phyloP scores from a whole-genome alignment of 2,888 invertebrate species.

The Spilosoma lubricipeda region DNA sequence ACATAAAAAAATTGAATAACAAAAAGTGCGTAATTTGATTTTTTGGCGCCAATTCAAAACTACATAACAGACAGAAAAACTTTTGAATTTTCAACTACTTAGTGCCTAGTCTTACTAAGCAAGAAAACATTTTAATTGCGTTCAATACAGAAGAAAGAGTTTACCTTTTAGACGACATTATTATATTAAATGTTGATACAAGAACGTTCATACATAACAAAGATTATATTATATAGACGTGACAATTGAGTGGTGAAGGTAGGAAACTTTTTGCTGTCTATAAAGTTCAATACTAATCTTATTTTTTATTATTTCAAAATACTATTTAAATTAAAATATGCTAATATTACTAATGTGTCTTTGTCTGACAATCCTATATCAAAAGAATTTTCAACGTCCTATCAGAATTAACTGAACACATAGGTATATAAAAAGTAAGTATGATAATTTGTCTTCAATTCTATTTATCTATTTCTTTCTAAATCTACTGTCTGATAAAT shows the following conservation, averaged over 20 bases:
- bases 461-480: no score
- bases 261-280: not conserved
- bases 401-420: no score
- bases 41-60: not conserved
- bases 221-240: not conserved
- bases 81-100: not conserved
- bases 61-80: not conserved
- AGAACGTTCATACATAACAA: constrained; percentile 20
- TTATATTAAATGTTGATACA: constrained; percentile 34
- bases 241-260: not conserved
- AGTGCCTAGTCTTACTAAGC: not conserved
- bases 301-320: no score
- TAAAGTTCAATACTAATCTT: not conserved
- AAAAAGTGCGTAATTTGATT: not conserved
- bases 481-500: no score
- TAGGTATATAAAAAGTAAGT: no score
- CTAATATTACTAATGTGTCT: no score
- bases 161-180: constrained; percentile 10
- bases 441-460: no score
- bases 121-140: not conserved
- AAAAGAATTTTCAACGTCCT: no score
- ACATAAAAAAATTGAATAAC: no score
- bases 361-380: no score
- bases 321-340: no score
- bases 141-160: constrained; percentile 4